A percentile compares a stretch with the other conserved stretches of the same genome.
phyloP scores from a whole-genome alignment of 2,888 invertebrate genomes.

The Aporophyla nigra region DNA sequence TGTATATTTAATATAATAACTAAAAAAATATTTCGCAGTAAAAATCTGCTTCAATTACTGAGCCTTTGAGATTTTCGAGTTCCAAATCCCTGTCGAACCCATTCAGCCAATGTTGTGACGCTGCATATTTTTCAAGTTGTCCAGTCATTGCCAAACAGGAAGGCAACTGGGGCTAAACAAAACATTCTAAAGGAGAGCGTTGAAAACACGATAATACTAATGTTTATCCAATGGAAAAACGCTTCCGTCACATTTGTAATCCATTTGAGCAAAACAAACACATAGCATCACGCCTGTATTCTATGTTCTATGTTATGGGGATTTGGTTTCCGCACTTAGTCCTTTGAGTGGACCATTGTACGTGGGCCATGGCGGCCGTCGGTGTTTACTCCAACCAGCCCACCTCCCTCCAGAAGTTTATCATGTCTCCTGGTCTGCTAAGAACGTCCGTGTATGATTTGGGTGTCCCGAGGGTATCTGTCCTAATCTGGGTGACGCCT shows the following conservation, averaged over 20 bases:
- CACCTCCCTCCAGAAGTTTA: no score
- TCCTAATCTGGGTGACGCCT: no score
- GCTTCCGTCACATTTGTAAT: slow-evolving; percentile 66
- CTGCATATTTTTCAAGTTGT: slow-evolving; percentile 69
- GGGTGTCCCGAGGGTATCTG: no score
- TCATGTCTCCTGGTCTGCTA: no score
- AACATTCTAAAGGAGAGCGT: slow-evolving; percentile 39
- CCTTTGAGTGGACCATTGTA: no score
- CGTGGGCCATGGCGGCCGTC: no score
- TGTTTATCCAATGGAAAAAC: slow-evolving; percentile 63
- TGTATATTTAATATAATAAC: no score
- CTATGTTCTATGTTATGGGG: no score
- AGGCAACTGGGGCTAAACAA: slow-evolving; percentile 68
- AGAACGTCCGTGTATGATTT: no score
- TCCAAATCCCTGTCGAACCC: slow-evolving; percentile 67
- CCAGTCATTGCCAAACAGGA: slow-evolving; percentile 74
- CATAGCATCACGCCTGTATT: no score
- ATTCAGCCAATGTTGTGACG: slow-evolving; percentile 70
- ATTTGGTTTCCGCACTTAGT: no score
- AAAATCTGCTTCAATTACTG: neutral
- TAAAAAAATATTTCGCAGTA: neutral
- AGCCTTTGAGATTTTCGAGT: slow-evolving; percentile 48
- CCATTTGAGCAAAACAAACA: slow-evolving; percentile 61
- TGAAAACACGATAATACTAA: slow-evolving; percentile 48
- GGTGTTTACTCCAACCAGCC: no score